phyloP scores from a whole-genome alignment of 1,140 invertebrate genomes.

The Meloidogyne exigua region DNA sequence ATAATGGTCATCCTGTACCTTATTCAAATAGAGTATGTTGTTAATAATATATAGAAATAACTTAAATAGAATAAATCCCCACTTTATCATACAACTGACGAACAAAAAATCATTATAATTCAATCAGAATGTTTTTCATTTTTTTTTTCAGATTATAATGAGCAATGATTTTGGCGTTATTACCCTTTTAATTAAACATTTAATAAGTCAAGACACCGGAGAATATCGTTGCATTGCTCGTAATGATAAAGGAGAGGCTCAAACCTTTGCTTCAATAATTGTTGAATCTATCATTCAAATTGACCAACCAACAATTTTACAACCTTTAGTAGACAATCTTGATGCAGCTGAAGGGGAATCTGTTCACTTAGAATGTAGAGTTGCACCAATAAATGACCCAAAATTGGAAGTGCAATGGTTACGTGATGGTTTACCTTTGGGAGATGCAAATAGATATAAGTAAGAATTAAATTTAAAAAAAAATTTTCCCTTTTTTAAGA shows the following conservation, averaged over 20 bases:
- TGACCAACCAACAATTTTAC: constrained; percentile 51
- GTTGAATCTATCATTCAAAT: constrained; percentile 56
- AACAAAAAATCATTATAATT: no score
- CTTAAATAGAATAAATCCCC: no score
- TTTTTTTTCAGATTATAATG: constrained; percentile 1
- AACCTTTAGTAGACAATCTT: constrained; percentile 76
- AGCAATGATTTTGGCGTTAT: constrained; percentile 66
- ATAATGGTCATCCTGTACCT: constrained; percentile 78
- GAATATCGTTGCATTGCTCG: constrained; percentile 80
- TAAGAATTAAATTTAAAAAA: background rate
- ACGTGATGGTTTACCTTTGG: constrained; percentile 69
- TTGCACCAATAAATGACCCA: constrained; percentile 91
- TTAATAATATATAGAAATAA: background rate
- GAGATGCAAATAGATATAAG: constrained; percentile 51
- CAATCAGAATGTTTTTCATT: background rate
- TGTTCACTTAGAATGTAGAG: constrained; percentile 88
- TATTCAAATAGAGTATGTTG: constrained; percentile 78
- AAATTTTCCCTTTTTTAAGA: constrained; percentile 26
- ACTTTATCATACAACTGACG: no score
- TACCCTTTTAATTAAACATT: constrained; percentile 88
- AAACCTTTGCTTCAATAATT: constrained; percentile 47
- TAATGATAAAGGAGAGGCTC: constrained; percentile 52
- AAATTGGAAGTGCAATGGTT: constrained; percentile 94
- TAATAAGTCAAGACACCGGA: constrained; percentile 83
- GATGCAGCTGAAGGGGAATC: constrained; percentile 84